Base-by-base conservation (phyloP, 2,888 invertebrate species). In the Netelia inedita region DNA sequence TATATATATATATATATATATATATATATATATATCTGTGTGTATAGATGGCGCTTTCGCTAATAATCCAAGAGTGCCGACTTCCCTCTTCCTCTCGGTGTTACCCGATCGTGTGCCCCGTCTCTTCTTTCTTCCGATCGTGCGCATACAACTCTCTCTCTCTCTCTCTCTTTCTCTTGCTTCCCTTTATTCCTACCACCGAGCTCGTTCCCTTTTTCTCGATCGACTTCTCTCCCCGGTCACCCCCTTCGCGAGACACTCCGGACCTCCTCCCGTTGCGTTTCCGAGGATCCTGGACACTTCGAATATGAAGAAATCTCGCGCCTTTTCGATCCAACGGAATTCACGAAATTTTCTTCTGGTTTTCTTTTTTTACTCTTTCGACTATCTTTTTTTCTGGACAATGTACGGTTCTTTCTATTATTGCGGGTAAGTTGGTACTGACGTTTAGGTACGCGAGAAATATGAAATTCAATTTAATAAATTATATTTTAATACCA, bases 61-160 rank as follows among this genome's bases (percentile, higher is more conserved):
- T 91, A 93, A 92, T 92, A 92, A 92, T 91, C 89, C 88, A 61
- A 79, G 61, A 82, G 65, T 78, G 87, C 87, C 74, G 65, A 65
- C 69, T 66, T 71, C 50, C 11, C 50, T 28, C 28, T 61, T 69
- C 41, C 79, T 50, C 66, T 59, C 59, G 46, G n/a, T 46, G 23
- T 63, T 46, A 65, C 41, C 65, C 9, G 55, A 21, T 69, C 71
- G 69, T 69, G 69, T 59, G 69, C 5, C 5, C 28, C 2, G 28
- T 69, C 53, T 46, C 71, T 53, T 80, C 74, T 59, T 53, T 55
- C 65, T 63, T 46, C 46, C 53, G 11, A 35, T 23, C n/a, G 21
- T 1, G 65, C 8, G 14, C 43, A 35, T 21, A 23, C 14, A 19
- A 28, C 72, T 23, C 19, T 23, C 50, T 71, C 16, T 53, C 9